Conservation (phyloP, 2,113 vertebrate genomes). For the Blennius ocellaris region DNA sequence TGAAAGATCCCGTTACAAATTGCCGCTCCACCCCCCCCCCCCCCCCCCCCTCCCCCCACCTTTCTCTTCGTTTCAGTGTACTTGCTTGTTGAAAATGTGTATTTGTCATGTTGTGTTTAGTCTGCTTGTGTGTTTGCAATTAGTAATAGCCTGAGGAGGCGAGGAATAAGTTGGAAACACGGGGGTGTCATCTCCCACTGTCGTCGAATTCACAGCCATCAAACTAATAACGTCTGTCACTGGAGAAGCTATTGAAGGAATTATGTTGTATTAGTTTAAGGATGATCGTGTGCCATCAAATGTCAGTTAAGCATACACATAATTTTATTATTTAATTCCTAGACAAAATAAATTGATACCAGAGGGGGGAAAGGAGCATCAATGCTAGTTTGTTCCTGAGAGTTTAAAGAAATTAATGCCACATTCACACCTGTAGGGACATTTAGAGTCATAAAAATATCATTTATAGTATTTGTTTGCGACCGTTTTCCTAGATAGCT, state of each 20-base stretch:
- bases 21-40: not conserved
- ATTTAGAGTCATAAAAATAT: too few relatives aligned
- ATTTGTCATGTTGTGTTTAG: slow-evolving; percentile 40
- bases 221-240: slow-evolving; percentile 53
- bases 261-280: slow-evolving; percentile 11
- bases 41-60: not conserved
- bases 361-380: slow-evolving; percentile 1
- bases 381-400: too few relatives aligned
- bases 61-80: slow-evolving; percentile 24
- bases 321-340: slow-evolving; percentile 23
- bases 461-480: too few relatives aligned
- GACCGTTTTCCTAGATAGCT: too few relatives aligned
- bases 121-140: slow-evolving; percentile 31
- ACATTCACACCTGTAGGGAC: too few relatives aligned
- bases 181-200: slow-evolving; percentile 41
- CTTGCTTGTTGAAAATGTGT: slow-evolving; percentile 20
- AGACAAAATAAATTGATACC: not conserved
- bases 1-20: slow-evolving; percentile 28
- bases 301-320: slow-evolving; percentile 9
- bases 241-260: slow-evolving; percentile 19
- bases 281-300: slow-evolving; percentile 5
- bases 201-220: slow-evolving; percentile 47
- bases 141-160: slow-evolving; percentile 32
- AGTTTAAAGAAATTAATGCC: too few relatives aligned
- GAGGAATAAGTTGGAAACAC: slow-evolving; percentile 33